These are phyloP conservation scores for Odontamblyopus rebecca DNA, from an alignment of 2,797 vertebrate species.

Conservation along the genomic window DNA sequence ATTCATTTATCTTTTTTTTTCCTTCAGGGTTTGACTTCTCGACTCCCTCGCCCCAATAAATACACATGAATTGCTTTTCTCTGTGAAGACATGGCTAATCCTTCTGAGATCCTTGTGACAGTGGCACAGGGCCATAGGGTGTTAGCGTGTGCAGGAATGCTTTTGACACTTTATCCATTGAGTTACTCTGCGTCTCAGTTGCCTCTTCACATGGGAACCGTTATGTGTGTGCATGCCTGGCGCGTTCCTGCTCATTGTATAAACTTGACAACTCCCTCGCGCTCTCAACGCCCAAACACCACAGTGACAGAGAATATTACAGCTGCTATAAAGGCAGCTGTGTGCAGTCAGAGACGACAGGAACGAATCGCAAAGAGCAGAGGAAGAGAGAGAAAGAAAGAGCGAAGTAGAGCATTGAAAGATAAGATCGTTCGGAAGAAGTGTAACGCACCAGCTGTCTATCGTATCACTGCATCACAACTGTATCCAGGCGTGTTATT, in stretches of 20 bases:
- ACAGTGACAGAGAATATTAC: conserved; percentile 46
- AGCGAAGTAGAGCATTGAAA: conserved; percentile 26
- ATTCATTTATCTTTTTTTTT: not conserved
- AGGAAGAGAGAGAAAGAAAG: conserved; percentile 5
- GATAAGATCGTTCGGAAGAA: conserved; percentile 45
- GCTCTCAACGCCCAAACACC: conserved; percentile 25
- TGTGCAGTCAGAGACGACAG: conserved; percentile 19
- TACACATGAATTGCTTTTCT: not conserved
- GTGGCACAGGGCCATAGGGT: conserved; percentile 18
- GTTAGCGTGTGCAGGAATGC: conserved; percentile 26
- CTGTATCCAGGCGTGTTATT: not conserved
- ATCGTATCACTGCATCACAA: conserved; percentile 2
- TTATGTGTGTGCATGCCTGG: conserved; percentile 18
- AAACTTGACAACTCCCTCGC: conserved; percentile 30
- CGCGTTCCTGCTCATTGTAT: conserved; percentile 19
- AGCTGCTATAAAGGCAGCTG: conserved; percentile 76
- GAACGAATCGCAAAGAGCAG: conserved; percentile 37
- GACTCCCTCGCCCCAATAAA: not conserved
- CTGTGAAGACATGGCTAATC: conserved; percentile 35
- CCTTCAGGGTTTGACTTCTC: not conserved
- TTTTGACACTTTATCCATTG: conserved; percentile 39
- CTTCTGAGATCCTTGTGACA: conserved; percentile 41
- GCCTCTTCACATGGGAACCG: conserved; percentile 63
- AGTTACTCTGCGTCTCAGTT: conserved; percentile 42
- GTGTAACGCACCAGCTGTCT: conserved; percentile 28